A percentile compares a stretch with the other conserved stretches of the same genome.
Evolutionary conservation across 2,797 vertebrate genomes (phyloP).

Genomic region (Poeciliopsis presidionis): DNA sequence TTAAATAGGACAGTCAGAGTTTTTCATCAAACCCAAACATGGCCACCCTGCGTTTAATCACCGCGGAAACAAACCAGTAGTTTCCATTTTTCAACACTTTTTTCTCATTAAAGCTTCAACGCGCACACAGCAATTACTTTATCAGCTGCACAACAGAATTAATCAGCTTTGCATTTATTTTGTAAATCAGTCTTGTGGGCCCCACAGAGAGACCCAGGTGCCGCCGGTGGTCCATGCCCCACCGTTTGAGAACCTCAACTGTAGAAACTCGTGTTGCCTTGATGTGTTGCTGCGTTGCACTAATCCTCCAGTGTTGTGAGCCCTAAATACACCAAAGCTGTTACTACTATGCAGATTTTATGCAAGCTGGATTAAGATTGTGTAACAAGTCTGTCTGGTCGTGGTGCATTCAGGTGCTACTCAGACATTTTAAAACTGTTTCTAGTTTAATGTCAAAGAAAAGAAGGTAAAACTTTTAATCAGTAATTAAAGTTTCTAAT

Average conservation of each 20-base stretch:
- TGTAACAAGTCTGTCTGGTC: background rate
- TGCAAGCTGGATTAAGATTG: background rate
- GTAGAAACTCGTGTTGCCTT: background rate
- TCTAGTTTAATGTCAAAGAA: background rate
- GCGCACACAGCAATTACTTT: background rate
- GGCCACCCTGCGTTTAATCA: background rate
- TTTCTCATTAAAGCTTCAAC: background rate
- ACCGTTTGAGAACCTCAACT: background rate
- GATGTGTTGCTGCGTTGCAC: background rate
- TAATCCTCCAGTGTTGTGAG: slow-evolving; percentile 1
- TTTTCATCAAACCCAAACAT: background rate
- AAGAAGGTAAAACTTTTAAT: background rate
- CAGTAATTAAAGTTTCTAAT: background rate
- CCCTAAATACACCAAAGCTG: background rate
- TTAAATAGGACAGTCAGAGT: background rate
- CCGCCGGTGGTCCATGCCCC: background rate
- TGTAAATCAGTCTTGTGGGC: background rate
- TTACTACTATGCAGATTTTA: background rate
- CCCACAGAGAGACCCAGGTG: background rate
- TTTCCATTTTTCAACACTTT: background rate
- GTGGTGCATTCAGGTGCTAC: background rate
- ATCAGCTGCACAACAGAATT: background rate
- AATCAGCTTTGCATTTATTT: background rate
- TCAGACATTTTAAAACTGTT: background rate
- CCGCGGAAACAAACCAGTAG: background rate